phyloP scores from a whole-genome alignment of 2,888 invertebrate genomes.

The Drosophila paucipuncta region DNA sequence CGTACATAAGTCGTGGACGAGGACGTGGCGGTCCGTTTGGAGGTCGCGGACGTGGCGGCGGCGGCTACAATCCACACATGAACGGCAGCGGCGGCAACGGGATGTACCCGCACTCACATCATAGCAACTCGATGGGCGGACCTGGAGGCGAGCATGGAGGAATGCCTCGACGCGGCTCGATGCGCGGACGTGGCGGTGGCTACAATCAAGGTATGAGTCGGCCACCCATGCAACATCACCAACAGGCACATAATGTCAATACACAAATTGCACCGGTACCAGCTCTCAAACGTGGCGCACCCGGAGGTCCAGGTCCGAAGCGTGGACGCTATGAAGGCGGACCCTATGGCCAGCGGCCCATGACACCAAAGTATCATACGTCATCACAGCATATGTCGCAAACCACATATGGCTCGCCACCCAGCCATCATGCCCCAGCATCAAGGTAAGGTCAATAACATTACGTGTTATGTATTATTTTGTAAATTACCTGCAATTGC shows the following conservation, averaged over 20 bases:
- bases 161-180: conserved; percentile 82
- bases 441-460: conserved; percentile 71
- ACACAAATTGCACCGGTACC: conserved; percentile 85
- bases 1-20: conserved; percentile 78
- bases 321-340: conserved; percentile 85
- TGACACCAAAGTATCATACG: conserved; percentile 84
- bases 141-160: conserved; percentile 75
- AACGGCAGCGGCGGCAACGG: conserved; percentile 73
- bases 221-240: conserved; percentile 81
- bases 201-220: conserved; percentile 83
- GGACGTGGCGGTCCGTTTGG: conserved; percentile 82
- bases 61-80: conserved; percentile 83
- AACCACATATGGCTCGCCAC: conserved; percentile 74
- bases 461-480: not conserved
- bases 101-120: conserved; percentile 75
- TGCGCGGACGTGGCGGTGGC: conserved; percentile 83
- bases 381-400: conserved; percentile 79
- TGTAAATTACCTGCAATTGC: not conserved
- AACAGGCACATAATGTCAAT: conserved; percentile 83
- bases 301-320: conserved; percentile 85
- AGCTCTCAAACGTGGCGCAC: conserved; percentile 84
- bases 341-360: conserved; percentile 83
- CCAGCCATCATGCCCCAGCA: conserved; percentile 74
- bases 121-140: conserved; percentile 64
- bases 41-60: conserved; percentile 70